These are phyloP conservation scores for Drosophila nasuta DNA, from an alignment of 1,140 invertebrate genomes.

Conservation along the genomic window DNA sequence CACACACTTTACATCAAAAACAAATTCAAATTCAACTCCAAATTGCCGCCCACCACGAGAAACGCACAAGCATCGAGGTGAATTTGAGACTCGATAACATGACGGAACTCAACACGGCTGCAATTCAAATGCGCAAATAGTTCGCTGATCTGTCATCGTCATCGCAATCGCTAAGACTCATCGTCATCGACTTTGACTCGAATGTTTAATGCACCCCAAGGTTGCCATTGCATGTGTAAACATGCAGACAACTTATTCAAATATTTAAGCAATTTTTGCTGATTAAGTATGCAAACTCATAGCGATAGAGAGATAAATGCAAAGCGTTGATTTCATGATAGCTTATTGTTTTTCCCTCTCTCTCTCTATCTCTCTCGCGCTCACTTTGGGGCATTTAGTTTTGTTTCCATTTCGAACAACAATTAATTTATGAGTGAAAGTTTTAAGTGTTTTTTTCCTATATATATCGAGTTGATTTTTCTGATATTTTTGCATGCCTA, in stretches of 20 bases:
- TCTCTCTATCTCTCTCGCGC: conserved; percentile 5
- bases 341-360: conserved; percentile 16
- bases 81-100: conserved; percentile 32
- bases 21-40: conserved; percentile 7
- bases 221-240: conserved; percentile 55
- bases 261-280: conserved; percentile 55
- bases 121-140: conserved; percentile 1
- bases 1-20: neutral
- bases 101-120: neutral
- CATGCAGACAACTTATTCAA: conserved; percentile 43
- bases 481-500: conserved; percentile 64
- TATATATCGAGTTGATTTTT: conserved; percentile 1
- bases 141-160: conserved; percentile 5
- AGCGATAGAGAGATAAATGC: conserved; percentile 32
- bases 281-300: conserved; percentile 71
- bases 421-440: conserved; percentile 83
- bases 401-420: conserved; percentile 50
- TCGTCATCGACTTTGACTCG: conserved; percentile 2
- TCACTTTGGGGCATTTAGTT: conserved; percentile 60
- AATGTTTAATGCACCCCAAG: conserved; percentile 51
- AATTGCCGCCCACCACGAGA: conserved; percentile 27
- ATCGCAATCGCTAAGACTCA: conserved; percentile 1
- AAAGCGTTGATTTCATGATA: conserved; percentile 53
- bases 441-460: conserved; percentile 36
- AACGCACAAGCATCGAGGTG: conserved; percentile 6